Evolutionary conservation across 2,797 vertebrate genomes (phyloP).

Genomic region (Microctenopoma lineatum): DNA sequence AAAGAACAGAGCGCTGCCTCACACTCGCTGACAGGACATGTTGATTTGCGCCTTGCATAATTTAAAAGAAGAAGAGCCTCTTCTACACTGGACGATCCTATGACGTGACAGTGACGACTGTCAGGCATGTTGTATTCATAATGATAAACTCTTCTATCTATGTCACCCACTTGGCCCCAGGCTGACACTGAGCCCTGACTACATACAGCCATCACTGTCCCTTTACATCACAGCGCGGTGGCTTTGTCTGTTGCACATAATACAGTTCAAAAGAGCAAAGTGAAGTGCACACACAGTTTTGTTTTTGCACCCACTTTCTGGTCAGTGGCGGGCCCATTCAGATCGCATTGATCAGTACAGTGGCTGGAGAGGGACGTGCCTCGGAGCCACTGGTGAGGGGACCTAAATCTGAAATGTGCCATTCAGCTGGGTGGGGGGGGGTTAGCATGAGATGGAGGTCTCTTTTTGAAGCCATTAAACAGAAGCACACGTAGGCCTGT

Average conservation of each 20-base stretch:
- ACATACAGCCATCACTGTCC: slow-evolving; percentile 67
- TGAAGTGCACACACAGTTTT: slow-evolving; percentile 68
- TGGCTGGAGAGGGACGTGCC: slow-evolving; percentile 55
- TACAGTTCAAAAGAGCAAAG: slow-evolving; percentile 74
- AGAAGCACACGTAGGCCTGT: slow-evolving; percentile 44
- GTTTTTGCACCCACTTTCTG: slow-evolving; percentile 67
- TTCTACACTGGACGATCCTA: slow-evolving; percentile 15
- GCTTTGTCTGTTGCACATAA: slow-evolving; percentile 77
- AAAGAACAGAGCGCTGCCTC: slow-evolving; percentile 56
- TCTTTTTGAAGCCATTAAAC: slow-evolving; percentile 56
- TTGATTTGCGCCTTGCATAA: slow-evolving; percentile 47
- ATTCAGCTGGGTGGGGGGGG: slow-evolving; percentile 52
- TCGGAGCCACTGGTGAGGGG: slow-evolving; percentile 59
- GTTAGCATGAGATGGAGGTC: slow-evolving; percentile 20
- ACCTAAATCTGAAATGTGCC: slow-evolving; percentile 56
- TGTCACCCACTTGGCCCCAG: slow-evolving; percentile 68
- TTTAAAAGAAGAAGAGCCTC: slow-evolving; percentile 16
- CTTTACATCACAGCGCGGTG: slow-evolving; percentile 54
- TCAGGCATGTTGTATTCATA: slow-evolving; percentile 19
- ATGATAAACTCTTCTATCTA: slow-evolving; percentile 24
- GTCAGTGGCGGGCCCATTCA: slow-evolving; percentile 72
- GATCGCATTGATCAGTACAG: slow-evolving; percentile 65
- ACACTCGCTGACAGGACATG: slow-evolving; percentile 43
- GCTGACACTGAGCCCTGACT: slow-evolving; percentile 53
- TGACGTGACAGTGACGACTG: slow-evolving; percentile 42